Base-by-base conservation (phyloP, 37 sponge, comb jelly and placozoan species). In the Eunapius fragilis region DNA sequence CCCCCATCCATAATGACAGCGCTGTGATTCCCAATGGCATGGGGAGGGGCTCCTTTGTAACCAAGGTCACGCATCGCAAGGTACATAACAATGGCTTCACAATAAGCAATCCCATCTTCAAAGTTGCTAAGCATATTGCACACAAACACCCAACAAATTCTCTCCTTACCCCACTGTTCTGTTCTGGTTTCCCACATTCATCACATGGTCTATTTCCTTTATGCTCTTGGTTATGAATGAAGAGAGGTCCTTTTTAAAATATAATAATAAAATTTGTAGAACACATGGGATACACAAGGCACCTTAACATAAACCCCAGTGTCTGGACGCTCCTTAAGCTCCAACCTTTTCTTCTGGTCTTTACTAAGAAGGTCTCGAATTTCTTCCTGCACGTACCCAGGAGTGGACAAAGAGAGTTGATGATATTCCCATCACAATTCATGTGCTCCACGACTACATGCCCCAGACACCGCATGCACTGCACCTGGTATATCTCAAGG, bases 201-300 rank as follows among this genome's bases (percentile, higher is more conserved):
- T 99, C 77, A 99, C 99, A 80, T 94, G 94, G 48, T 97, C 98
- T 68, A 99, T 95, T 83, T 99, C 99, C 85, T 97, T 97, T 14
- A 95, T 93, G 81, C 91, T 94, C 85, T 97, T 99, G 68, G 98
- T 88, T 38, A 99, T 91, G 89, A 99, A 97, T 1, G 99, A 96
- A 5, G 98, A 95, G 30, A 99, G 84, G 50, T 97, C 99, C 93
- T 91, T 58, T 58, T 58, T 72, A 23, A 82, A 30, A 37, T 3
- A 31, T 5, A 28, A 78, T 24, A 24, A 85, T 79, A 38, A 13
- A 37, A 9, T 24, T 11, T 41, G 0, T 2, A 9, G 4, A 13
- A 76, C 78, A 41, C 69, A 13, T 25, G 37, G 45, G 12, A 25
- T 71, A 26, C 37, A 25, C 67, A 0, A 4, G 9, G 67, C 22